Conservation (phyloP, 1,140 invertebrate species). For the Rhynchophorus ferrugineus region DNA sequence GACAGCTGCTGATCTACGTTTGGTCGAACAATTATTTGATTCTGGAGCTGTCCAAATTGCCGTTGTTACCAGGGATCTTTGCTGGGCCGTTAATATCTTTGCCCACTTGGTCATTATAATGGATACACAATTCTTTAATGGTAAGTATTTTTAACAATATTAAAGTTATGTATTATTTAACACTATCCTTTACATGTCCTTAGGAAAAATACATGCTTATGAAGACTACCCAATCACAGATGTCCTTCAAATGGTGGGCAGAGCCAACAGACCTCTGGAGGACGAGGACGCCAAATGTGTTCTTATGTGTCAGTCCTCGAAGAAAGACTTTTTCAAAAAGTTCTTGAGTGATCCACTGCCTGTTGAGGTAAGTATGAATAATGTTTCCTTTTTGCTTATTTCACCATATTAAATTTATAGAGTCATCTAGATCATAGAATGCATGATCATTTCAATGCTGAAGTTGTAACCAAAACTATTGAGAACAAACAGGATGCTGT, state of each 20-base stretch:
- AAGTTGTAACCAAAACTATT: constrained; percentile 99
- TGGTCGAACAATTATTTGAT: constrained; percentile 90
- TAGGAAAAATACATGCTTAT: constrained; percentile 79
- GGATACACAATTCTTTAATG: constrained; percentile 97
- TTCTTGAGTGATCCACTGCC: constrained; percentile 96
- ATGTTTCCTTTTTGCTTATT: background rate
- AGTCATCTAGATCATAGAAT: constrained; percentile 94
- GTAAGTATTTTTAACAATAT: background rate
- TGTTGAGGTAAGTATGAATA: constrained; percentile 72
- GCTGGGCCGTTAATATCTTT: constrained; percentile 83
- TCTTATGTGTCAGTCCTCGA: constrained; percentile 93
- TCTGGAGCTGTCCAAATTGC: constrained; percentile 90
- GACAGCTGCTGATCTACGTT: constrained; percentile 67
- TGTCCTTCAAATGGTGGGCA: constrained; percentile 95
- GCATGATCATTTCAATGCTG: constrained; percentile 99
- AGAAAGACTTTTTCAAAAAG: constrained; percentile 99
- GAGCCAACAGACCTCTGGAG: constrained; percentile 79
- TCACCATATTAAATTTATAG: constrained; percentile 36
- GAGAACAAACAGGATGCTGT: constrained; percentile 99
- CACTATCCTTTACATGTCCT: background rate
- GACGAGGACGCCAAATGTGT: constrained; percentile 96
- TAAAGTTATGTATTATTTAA: background rate
- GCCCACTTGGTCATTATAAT: constrained; percentile 93
- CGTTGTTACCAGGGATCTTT: constrained; percentile 83
- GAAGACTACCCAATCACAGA: constrained; percentile 98